Base-by-base conservation (phyloP, 2,113 vertebrate species). In the Corythoichthys haematopterus region DNA sequence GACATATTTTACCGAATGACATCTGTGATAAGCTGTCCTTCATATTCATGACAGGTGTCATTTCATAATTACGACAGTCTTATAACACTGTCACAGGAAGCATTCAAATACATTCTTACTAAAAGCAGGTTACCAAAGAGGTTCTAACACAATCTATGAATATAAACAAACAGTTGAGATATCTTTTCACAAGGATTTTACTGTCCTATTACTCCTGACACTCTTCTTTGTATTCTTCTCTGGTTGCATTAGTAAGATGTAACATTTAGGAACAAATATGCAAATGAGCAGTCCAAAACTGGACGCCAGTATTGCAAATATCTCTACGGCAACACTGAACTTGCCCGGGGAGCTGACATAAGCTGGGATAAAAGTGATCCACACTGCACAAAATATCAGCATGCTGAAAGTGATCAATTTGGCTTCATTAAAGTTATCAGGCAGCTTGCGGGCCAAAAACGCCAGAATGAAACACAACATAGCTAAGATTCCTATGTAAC, bases 321-420 rank as follows among this genome's bases (percentile, higher is more conserved):
- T 88, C 36, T 92, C 91, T 2, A 91, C 89, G 55, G 91, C 90
- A 10, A 91, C 90, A 48, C 89, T 91, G 45, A 90, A 90, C 69
- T 91, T 93, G 2, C 90, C 91, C 40, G 91, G 91, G 51, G 91
- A 91, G 70, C 91, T 92, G 69, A 91, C 79, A 79, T 92, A 91
- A 0, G 88, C 90, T 12, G 91, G 91, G 20, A 92, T 92, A n/a
- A 92, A 92, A 13, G 89, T 84, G 51, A 89, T 76, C 91, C 91
- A 93, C 0, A 91, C 90, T 4, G 88, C 84, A 73, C 88, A 92
- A 79, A 91, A 91, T 74, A 91, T 91, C 69, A 92, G 40, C 91
- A 91, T 93, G 78, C 91, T 92, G 15, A 92, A 92, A 7, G 91
- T 91, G 51, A 92, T 92, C 1, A 87, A 88, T 74, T 91, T 91